Base-by-base conservation (phyloP, 2,113 vertebrate species). In the Tachycineta bicolor region DNA sequence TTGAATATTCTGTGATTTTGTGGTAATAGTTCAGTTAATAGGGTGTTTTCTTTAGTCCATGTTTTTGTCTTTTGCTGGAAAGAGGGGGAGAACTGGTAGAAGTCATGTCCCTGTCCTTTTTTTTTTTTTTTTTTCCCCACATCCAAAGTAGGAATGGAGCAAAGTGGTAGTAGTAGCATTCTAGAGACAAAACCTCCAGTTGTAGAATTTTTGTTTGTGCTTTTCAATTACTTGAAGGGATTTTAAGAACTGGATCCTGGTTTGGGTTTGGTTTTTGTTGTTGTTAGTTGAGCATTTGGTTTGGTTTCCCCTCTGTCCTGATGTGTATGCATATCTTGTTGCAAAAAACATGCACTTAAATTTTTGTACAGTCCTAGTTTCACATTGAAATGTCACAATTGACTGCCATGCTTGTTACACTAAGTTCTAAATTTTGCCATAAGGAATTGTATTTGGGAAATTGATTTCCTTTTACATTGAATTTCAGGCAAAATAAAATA, bases 401-500 rank as follows among this genome's bases (percentile, higher is more conserved):
- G 59, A 95, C 91, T 93, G 91, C 90, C 67, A 22, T 93, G 91
- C 69, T 83, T 97, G 89, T 96, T 91, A 87, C 46, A 78, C 21
- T 55, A 47, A 83, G 55, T 91, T 96, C 63, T 74, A 49, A 86
- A 41, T 83, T 84, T 87, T 95, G 67, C 89, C 90, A 5, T 88
- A 60, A 88, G 63, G 29, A 94, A 34, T 78, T 94, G 81, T 90
- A 70, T 88, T 88, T 90, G 68, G 90, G 56, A 90, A 90, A 80
- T 24, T 39, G 5, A 55, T 90, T 95, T 90, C 71, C 90, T 92
- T 91, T 92, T 93, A 77, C 65, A 56, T 46, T 84, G 58, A 95
- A 85, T 86, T 92, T 94, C 83, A 71, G 94, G 79, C 76, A 93
- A 97, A 97, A 96, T 94, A 91, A 96, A 96, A 44, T 89, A 83